Evolutionary conservation across 1,140 invertebrate genomes (phyloP), one percentile per base, ranked within the genome.

Genomic region (Microplitis mediator): DNA sequence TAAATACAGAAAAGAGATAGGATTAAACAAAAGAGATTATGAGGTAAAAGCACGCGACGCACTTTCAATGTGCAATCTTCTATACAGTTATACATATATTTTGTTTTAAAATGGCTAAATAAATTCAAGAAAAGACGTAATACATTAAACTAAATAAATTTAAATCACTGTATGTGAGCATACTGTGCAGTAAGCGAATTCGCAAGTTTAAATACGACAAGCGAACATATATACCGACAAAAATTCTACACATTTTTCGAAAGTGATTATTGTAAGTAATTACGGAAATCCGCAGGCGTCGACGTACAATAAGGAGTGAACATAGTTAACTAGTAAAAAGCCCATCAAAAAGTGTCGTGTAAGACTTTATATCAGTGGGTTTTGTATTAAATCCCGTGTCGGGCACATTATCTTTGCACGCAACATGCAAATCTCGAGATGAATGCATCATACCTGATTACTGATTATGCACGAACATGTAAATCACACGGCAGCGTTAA

Each of bases 341-440:
- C 39, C 13, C 45, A 31, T 60, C 34, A 45, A 71, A 39, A 71
- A 65, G 36, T 16, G 9, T 36, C 62, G 4, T 35, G 52, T 51
- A 54, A 23, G 32, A 61, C 31, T 31, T 31, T 61, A 61, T 35
- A 61, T 31, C 58, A 61, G 31, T 32, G 23, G 58, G 14, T 23
- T 61, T 61, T 32, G 58, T 61, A 23, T 23, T 31, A 61, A 31
- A 32, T 32, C 58, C 14, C 9, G 14, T 31, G 16, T 32, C 58
- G 31, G 50, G 51, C n/a, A n/a, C 31, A 54, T 68, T 63, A 56
- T 56, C 32, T 45, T 45, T 45, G 71, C 81, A 83, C 77, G 81
- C 81, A 76, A 83, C 82, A 83, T 81, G 80, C 79, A 81, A 83
- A 83, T 82, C 65, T 58, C 61, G 56, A 74, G 78, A 78, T 68